These are phyloP conservation scores for Doris montereyensis DNA, from an alignment of 2,888 invertebrate genomes.

Conservation along the genomic window DNA sequence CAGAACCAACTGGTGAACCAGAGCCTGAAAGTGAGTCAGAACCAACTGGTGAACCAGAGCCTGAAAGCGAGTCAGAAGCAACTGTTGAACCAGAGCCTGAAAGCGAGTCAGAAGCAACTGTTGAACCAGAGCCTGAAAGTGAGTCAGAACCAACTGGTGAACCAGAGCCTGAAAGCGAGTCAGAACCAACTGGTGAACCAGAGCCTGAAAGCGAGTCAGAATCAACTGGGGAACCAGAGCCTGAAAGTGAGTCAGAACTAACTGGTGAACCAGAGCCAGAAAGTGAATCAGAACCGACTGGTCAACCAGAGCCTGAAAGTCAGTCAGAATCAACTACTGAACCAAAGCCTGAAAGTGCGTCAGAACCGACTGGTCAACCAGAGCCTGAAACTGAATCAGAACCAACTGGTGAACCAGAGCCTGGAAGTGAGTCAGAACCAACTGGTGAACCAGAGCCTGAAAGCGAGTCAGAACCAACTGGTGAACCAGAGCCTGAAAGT, in stretches of 20 bases:
- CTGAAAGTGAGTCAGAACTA: no score
- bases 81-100: neutral
- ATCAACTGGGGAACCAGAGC: neutral
- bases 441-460: conserved; percentile 42
- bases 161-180: neutral
- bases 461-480: no score
- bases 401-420: neutral
- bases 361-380: neutral
- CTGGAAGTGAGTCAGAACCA: neutral
- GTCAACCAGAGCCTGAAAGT: conserved; percentile 36
- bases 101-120: neutral
- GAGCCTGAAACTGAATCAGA: neutral
- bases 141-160: conserved; percentile 44
- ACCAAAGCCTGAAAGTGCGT: conserved; percentile 48
- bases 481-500: conserved; percentile 30
- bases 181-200: conserved; percentile 31
- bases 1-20: neutral
- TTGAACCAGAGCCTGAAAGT: neutral
- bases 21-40: neutral
- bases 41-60: neutral
- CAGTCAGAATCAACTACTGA: conserved; percentile 57
- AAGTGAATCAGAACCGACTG: neutral
- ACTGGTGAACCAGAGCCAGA: neutral
- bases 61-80: neutral
- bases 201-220: conserved; percentile 24